These are phyloP conservation scores for Trichosurus vulpecula DNA, from an alignment of 2,797 vertebrate genomes.

Conservation along the genomic window DNA sequence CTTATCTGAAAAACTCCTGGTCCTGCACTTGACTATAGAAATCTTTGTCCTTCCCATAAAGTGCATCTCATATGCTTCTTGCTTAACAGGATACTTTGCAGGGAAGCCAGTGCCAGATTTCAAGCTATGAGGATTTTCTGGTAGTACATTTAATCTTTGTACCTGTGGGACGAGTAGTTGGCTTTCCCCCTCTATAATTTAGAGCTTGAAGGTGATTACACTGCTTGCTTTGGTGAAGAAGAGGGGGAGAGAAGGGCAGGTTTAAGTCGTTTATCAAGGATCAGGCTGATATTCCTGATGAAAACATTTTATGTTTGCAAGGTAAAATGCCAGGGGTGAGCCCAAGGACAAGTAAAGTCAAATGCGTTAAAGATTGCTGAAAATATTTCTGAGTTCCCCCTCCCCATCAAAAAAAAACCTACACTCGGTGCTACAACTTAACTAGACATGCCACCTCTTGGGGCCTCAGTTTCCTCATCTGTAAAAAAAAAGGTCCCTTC, in stretches of 20 bases:
- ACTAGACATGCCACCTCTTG: background rate
- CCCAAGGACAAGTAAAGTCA: background rate
- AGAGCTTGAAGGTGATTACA: conserved; percentile 28
- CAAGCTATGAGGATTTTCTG: conserved; percentile 5
- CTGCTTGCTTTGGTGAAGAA: background rate
- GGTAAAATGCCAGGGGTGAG: background rate
- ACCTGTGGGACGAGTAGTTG: background rate
- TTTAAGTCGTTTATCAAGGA: conserved; percentile 40
- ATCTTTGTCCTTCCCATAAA: conserved; percentile 37
- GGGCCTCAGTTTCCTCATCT: background rate
- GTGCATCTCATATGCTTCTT: conserved; percentile 23
- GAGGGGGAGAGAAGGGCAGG: background rate
- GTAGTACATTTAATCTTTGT: background rate
- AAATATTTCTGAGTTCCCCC: conserved; percentile 1
- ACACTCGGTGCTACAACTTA: background rate
- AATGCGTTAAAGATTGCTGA: background rate
- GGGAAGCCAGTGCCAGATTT: conserved; percentile 9
- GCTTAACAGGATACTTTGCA: conserved; percentile 42
- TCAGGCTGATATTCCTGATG: background rate
- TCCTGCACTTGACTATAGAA: background rate
- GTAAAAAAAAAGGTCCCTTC: background rate
- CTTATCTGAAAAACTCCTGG: background rate
- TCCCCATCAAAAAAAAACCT: no score
- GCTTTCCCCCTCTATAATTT: conserved; percentile 30
- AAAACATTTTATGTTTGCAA: conserved; percentile 15